phyloP scores from a whole-genome alignment of 92 coral and sea anemone genomes.

The Palythoa grandis region DNA sequence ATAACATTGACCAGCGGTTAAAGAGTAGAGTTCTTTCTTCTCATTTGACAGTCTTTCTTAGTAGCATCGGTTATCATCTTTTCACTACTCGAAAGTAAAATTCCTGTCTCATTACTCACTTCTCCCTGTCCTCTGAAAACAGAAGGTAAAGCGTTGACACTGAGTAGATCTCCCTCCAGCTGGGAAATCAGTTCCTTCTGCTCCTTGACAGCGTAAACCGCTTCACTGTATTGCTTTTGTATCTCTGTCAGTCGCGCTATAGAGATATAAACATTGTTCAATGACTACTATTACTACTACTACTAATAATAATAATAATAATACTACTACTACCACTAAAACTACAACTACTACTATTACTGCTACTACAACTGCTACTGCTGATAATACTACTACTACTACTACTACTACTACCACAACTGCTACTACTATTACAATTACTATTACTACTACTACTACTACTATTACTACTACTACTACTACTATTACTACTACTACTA shows the following conservation, averaged over 20 bases:
- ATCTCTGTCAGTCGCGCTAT: slow-evolving; percentile 62
- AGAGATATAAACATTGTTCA: not conserved
- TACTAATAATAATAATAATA: not conserved
- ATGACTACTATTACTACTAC: not conserved
- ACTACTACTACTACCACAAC: not conserved
- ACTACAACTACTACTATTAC: not conserved
- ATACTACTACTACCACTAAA: not conserved
- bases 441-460: no score
- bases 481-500: no score
- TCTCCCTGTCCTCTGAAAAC: slow-evolving; percentile 98
- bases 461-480: no score
- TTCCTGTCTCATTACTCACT: slow-evolving; percentile 41
- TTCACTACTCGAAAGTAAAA: no score
- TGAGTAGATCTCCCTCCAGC: slow-evolving; percentile 92
- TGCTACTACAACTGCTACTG: not conserved
- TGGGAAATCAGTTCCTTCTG: slow-evolving; percentile 95
- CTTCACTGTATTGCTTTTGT: slow-evolving; percentile 83
- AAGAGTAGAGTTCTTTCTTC: no score
- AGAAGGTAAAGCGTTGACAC: slow-evolving; percentile 95
- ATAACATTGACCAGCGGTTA: no score
- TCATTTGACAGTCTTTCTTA: no score
- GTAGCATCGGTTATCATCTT: no score
- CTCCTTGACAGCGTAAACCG: slow-evolving; percentile 83
- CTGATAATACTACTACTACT: not conserved
- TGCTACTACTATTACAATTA: not conserved